A percentile compares a stretch with the other conserved stretches of the same genome.
These are phyloP conservation scores for Lamprologus sp. DNA, from an alignment of 2,113 vertebrate species.

Conservation along the genomic window DNA sequence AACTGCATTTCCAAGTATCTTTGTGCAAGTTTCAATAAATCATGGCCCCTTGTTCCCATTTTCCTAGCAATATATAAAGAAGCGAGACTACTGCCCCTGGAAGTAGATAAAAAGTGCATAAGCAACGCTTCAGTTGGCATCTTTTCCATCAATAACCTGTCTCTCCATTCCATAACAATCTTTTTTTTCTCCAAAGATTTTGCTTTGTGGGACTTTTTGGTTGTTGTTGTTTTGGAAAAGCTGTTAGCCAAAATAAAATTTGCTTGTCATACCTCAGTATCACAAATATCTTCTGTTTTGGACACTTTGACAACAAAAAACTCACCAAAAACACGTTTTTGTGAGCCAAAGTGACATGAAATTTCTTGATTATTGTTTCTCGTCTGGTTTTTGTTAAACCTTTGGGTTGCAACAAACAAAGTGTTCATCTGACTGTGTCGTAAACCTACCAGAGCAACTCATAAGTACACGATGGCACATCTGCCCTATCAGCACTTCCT, in stretches of 20 bases:
- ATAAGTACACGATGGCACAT: neutral
- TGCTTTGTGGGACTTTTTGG: neutral
- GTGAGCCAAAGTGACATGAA: neutral
- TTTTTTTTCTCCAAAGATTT: neutral
- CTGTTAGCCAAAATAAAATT: neutral
- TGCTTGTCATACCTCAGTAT: neutral
- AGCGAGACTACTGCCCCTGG: accelerated
- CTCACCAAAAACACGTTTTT: neutral
- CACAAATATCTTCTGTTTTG: neutral
- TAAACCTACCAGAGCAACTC: neutral
- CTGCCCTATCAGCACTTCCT: neutral
- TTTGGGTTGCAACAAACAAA: neutral
- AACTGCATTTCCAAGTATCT: neutral
- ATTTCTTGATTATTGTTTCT: neutral
- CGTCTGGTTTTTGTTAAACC: neutral
- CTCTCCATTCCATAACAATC: neutral
- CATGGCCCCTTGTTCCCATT: neutral
- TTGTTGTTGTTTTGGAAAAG: neutral
- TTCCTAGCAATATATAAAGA: neutral
- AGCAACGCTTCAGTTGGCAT: neutral
- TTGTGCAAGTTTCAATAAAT: neutral
- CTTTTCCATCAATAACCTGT: neutral
- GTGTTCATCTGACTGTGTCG: neutral
- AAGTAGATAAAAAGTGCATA: neutral
- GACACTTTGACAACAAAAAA: neutral